phyloP scores from a whole-genome alignment of 2,113 vertebrate genomes.

The Cebus imitator region DNA sequence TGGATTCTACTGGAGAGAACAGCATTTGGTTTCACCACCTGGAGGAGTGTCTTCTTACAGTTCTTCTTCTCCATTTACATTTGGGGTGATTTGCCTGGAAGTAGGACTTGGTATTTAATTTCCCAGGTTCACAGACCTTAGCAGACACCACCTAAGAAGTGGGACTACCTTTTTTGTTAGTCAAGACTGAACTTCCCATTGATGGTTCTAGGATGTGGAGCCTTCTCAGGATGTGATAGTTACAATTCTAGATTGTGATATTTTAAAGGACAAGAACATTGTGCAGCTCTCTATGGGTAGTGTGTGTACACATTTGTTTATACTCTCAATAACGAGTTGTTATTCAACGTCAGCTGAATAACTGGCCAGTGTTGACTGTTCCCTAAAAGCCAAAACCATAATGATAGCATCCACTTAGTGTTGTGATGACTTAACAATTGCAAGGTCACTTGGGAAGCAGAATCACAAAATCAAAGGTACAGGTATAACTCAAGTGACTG shows the following conservation, averaged over 20 bases:
- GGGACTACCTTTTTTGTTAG: not conserved
- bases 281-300: fast-evolving
- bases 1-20: not conserved
- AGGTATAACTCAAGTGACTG: not conserved
- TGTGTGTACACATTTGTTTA: not conserved
- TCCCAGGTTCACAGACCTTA: not conserved
- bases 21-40: not conserved
- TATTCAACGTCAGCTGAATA: not conserved
- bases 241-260: not conserved
- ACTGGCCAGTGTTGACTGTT: not conserved
- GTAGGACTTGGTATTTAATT: not conserved
- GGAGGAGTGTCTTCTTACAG: not conserved
- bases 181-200: not conserved
- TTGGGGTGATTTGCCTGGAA: not conserved
- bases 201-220: not conserved
- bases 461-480: not conserved
- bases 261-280: not conserved
- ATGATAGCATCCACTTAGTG: not conserved
- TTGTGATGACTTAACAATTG: not conserved
- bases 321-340: not conserved
- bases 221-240: not conserved
- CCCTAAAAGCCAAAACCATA: not conserved
- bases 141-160: not conserved
- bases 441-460: not conserved
- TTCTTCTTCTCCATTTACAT: not conserved